Evolutionary conservation across 2,113 vertebrate genomes (phyloP), one percentile per base, ranked within the genome.

Genomic region (Taxidea taxus): DNA sequence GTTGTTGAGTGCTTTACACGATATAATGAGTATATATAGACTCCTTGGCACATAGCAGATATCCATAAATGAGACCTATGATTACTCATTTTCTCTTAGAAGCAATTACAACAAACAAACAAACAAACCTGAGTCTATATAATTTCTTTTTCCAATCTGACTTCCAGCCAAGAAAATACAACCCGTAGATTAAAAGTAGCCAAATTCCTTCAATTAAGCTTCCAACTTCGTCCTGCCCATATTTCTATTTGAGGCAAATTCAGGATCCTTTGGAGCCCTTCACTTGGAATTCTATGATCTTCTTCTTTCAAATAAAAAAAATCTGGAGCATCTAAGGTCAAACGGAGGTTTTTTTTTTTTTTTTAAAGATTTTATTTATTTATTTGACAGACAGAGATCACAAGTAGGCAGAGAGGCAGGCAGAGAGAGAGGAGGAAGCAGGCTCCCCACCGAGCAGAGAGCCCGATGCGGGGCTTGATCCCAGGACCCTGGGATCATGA

Each of bases 51-150:
- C n/a, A 27, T 1, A 92, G 51, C 31, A 92, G 37, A 64, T 37
- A 94, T 90, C 84, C 34, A 85, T 62, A 96, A 95, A 86, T 51
- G 81, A 90, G 81, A 84, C 58, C 77, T 96, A 68, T 83, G 91
- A 97, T 93, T 77, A 97, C 14, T 91, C 11, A 72, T 78, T 91
- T 95, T 88, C 86, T 93, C 92, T 95, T 80, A 96, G 95, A 96
- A 97, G 94, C 70, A 96, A 97, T 96, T 96, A 64, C 78, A 87
- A 95, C 37, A 85, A 64, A 37, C 90, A 94, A 74, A 51, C 49
- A 51, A 54, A 83, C 70, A 82, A 87, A 90, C 44, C 49, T 14
- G 13, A 86, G 54, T 92, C 37, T 94, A 29, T 39, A 68, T 82
- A 74, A 74, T 93, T 92, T 96, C 64, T 92, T 95, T 95, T 95